A percentile compares a stretch with the other conserved stretches of the same genome.
phyloP scores from a whole-genome alignment of 2,113 vertebrate species.

The Dipodomys ordii region DNA sequence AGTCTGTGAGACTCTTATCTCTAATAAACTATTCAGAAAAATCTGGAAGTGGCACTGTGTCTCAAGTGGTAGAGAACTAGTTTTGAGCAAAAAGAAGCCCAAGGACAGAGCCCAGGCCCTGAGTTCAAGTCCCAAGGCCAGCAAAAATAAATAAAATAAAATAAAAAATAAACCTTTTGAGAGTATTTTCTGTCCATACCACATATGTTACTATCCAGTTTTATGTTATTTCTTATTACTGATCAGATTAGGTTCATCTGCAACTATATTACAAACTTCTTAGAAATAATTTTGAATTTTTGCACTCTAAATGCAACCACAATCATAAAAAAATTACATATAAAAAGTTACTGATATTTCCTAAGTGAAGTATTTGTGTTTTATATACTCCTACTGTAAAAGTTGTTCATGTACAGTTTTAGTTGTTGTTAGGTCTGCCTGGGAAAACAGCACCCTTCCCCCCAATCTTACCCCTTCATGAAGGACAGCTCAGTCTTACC shows the following conservation, averaged over 20 bases:
- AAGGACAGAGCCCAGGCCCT: no score
- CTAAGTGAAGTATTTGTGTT: not conserved
- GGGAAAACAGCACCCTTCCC: no score
- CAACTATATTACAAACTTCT: not conserved
- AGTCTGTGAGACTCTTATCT: no score
- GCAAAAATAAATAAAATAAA: no score
- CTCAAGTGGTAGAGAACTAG: no score
- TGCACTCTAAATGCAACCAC: not conserved
- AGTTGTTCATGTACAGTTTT: not conserved
- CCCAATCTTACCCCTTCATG: no score
- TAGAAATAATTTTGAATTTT: not conserved
- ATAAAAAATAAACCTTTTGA: not conserved
- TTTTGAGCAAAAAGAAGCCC: no score
- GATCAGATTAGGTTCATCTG: not conserved
- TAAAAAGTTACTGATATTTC: not conserved
- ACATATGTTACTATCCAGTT: not conserved
- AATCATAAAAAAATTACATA: not conserved
- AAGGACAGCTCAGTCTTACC: no score
- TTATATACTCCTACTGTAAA: not conserved
- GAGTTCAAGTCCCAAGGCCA: no score
- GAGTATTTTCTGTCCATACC: not conserved
- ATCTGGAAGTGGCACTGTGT: no score
- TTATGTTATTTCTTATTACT: not conserved
- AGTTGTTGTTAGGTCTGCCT: not conserved
- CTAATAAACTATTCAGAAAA: no score